Evolutionary conservation across 1,140 invertebrate species (phyloP).

Genomic region (Drosophila takahashii): DNA sequence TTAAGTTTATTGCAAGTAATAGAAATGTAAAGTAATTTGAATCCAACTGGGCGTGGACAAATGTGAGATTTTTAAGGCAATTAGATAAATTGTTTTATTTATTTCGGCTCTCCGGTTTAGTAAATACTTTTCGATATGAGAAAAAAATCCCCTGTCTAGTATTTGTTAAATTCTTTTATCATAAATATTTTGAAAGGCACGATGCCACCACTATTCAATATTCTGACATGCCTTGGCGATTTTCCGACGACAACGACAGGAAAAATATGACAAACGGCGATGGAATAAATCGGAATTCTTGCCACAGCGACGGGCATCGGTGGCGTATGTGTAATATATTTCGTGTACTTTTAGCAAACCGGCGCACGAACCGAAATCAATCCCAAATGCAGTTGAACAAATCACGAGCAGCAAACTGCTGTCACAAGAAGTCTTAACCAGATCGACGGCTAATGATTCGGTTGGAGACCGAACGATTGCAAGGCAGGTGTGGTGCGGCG

Average conservation of each 20-base stretch:
- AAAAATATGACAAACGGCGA: constrained; percentile 45
- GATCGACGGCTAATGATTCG: constrained; percentile 49
- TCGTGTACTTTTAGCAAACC: constrained; percentile 27
- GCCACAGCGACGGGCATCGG: constrained; percentile 29
- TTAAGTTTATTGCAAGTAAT: no score
- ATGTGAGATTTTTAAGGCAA: no score
- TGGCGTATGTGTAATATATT: constrained; percentile 63
- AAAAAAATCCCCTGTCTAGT: not conserved
- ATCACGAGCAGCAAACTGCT: constrained; percentile 59
- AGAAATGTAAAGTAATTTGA: no score
- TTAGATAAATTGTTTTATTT: no score
- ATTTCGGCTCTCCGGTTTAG: no score
- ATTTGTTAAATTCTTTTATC: not conserved
- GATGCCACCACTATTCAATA: constrained; percentile 12
- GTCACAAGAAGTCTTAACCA: constrained; percentile 41
- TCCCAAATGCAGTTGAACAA: constrained; percentile 59
- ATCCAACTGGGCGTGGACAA: no score
- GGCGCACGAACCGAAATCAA: constrained; percentile 57
- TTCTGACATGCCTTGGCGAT: constrained; percentile 6
- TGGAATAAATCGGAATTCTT: constrained; percentile 43
- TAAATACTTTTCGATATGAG: no score
- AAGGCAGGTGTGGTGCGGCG: constrained; percentile 58
- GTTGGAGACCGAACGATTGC: constrained; percentile 4
- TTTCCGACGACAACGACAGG: constrained; percentile 8
- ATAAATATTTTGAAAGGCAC: not conserved